These are phyloP conservation scores for Urocyon cinereoargenteus DNA, from an alignment of 2,797 vertebrate genomes.

Conservation along the genomic window DNA sequence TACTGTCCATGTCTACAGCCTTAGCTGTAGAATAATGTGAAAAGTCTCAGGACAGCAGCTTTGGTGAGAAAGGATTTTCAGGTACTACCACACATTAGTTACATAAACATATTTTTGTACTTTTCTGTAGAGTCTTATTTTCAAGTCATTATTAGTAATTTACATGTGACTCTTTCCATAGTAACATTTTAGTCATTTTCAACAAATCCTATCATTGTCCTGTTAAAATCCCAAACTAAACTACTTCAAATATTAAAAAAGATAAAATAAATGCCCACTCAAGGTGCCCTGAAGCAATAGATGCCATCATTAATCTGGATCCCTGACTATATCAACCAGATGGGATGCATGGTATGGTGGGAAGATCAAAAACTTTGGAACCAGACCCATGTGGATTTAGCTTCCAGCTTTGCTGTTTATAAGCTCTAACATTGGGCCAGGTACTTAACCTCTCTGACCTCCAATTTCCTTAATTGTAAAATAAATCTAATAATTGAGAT, in stretches of 20 bases:
- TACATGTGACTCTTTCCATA: neutral
- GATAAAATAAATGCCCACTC: neutral
- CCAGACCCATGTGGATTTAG: neutral
- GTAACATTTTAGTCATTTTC: neutral
- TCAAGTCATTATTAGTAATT: neutral
- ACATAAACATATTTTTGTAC: neutral
- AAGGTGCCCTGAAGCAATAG: neutral
- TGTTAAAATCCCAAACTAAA: neutral
- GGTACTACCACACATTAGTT: neutral
- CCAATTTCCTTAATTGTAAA: neutral
- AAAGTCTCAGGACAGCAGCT: neutral
- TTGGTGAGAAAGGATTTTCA: neutral
- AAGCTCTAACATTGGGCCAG: neutral
- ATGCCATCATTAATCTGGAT: neutral
- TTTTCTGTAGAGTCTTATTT: neutral
- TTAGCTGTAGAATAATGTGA: neutral
- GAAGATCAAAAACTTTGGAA: neutral
- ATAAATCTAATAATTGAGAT: neutral
- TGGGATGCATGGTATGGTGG: rapidly evolving
- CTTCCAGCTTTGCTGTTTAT: neutral
- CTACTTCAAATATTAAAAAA: neutral
- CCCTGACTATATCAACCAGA: rapidly evolving
- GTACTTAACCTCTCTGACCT: neutral
- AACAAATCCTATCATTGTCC: neutral
- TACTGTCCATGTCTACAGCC: neutral